A percentile compares a stretch with the other conserved stretches of the same genome.
phyloP scores from a whole-genome alignment of 92 coral and sea anemone species.

The Bergia puertoricense region DNA sequence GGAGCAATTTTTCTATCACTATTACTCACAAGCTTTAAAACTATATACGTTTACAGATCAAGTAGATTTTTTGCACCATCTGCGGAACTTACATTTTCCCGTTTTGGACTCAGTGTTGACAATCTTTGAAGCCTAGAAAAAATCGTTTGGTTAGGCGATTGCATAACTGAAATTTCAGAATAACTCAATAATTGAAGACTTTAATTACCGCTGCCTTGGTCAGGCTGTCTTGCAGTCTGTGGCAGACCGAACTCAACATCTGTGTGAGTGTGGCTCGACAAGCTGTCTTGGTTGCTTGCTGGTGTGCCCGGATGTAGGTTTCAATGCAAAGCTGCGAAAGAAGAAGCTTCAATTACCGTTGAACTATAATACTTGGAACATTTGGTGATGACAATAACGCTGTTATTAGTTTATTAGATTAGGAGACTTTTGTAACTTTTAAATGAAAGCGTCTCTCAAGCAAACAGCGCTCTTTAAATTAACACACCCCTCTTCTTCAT shows the following conservation, averaged over 20 bases:
- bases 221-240: slow-evolving; percentile 88
- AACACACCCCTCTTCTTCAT: too few relatives aligned
- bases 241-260: slow-evolving; percentile 95
- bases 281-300: slow-evolving; percentile 93
- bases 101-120: slow-evolving; percentile 68
- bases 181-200: background rate
- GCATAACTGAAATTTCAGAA: background rate
- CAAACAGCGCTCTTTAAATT: too few relatives aligned
- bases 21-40: too few relatives aligned
- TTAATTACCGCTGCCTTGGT: slow-evolving; percentile 75
- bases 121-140: slow-evolving; percentile 63
- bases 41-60: background rate
- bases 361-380: too few relatives aligned
- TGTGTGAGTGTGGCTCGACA: slow-evolving; percentile 98
- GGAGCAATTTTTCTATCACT: too few relatives aligned
- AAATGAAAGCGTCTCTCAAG: too few relatives aligned
- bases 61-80: background rate
- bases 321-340: slow-evolving; percentile 87
- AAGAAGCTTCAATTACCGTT: background rate
- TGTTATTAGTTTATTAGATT: too few relatives aligned
- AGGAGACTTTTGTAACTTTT: too few relatives aligned
- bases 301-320: slow-evolving; percentile 93
- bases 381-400: too few relatives aligned
- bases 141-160: background rate
- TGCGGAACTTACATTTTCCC: slow-evolving; percentile 66